These are phyloP conservation scores for Polyergus mexicanus DNA, from an alignment of 1,140 invertebrate species.

Conservation along the genomic window DNA sequence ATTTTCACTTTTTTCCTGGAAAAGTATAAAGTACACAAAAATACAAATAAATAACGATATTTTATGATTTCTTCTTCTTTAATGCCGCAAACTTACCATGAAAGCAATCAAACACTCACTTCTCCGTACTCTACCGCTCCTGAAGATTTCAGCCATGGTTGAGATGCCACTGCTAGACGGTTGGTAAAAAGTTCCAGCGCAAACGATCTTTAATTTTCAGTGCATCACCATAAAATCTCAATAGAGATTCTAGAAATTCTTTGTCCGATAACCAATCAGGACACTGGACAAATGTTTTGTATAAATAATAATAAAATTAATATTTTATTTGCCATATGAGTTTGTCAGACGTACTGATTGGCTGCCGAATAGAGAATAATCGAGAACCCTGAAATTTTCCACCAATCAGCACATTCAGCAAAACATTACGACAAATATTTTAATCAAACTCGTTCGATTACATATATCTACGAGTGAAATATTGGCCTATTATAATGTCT, in stretches of 20 bases:
- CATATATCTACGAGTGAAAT: not conserved
- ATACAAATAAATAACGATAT: not conserved
- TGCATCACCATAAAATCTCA: no score
- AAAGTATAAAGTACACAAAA: slow-evolving; percentile 8
- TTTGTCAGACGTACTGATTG: no score
- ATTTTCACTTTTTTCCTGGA: not conserved
- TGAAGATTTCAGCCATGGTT: slow-evolving; percentile 80
- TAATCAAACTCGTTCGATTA: not conserved
- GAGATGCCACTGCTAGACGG: not conserved
- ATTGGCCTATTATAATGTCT: not conserved
- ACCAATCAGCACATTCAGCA: no score
- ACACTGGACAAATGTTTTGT: no score
- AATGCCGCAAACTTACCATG: slow-evolving; percentile 75
- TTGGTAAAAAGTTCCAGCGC: not conserved
- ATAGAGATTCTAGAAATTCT: no score
- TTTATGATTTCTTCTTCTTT: not conserved
- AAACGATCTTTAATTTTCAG: not conserved
- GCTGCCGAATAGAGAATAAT: not conserved
- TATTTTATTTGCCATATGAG: no score
- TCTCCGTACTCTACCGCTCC: slow-evolving; percentile 69
- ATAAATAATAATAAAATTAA: no score
- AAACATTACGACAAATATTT: no score
- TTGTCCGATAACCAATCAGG: no score
- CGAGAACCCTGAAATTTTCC: no score
- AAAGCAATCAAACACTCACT: slow-evolving; percentile 75